Conservation (phyloP, 2,113 vertebrate species). For the Pelecanoides urinatrix region DNA sequence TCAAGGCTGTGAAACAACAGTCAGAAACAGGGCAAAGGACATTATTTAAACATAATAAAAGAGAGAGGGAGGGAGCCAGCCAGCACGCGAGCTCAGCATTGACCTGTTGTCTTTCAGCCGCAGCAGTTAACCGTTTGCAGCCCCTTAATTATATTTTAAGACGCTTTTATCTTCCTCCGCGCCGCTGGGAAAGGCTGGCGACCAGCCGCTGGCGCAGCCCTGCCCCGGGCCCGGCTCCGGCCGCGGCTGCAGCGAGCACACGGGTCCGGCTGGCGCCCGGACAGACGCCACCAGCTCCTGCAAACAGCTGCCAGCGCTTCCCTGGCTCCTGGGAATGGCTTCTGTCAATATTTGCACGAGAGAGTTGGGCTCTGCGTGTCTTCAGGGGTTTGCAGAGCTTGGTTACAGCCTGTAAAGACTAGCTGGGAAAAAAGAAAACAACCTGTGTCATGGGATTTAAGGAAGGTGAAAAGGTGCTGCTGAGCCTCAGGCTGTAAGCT, state of each 20-base stretch:
- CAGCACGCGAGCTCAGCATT: background rate
- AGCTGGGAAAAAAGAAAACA: background rate
- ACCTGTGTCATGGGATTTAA: accelerated
- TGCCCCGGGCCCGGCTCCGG: accelerated
- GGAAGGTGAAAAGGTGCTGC: background rate
- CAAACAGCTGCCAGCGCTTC: background rate
- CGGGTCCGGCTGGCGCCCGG: background rate
- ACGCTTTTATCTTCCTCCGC: accelerated
- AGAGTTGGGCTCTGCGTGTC: background rate
- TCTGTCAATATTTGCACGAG: background rate
- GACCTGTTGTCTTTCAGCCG: background rate
- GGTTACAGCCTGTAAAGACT: background rate
- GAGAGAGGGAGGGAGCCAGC: background rate
- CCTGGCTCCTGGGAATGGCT: background rate
- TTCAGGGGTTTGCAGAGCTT: accelerated
- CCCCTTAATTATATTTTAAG: accelerated
- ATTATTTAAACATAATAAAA: background rate
- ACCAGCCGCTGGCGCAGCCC: background rate
- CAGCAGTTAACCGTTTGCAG: background rate
- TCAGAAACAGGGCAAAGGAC: background rate
- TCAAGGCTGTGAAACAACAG: background rate
- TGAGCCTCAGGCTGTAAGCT: background rate
- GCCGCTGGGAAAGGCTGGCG: accelerated
- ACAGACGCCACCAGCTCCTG: background rate
- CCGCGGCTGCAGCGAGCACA: accelerated